These are phyloP conservation scores for Chirona hameri DNA, from an alignment of 2,888 invertebrate species.

Conservation along the genomic window DNA sequence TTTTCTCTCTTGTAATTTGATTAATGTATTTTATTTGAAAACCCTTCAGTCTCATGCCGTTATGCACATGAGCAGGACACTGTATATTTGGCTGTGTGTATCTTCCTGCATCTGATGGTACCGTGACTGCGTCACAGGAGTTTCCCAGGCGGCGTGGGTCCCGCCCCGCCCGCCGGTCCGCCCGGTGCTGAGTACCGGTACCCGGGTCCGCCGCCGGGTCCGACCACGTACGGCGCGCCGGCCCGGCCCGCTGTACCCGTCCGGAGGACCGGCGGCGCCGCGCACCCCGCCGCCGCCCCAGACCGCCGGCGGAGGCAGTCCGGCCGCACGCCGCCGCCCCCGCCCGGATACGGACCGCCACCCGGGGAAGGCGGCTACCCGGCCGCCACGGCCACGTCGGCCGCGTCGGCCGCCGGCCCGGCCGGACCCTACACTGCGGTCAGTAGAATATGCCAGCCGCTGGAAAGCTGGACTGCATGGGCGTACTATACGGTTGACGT, in stretches of 20 bases:
- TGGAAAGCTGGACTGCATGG: neutral
- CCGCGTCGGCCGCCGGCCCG: neutral
- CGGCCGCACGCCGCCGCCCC: neutral
- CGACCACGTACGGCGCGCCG: slow-evolving; percentile 23
- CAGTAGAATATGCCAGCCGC: neutral
- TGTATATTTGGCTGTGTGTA: no score
- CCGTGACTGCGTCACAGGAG: neutral
- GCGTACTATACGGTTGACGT: neutral
- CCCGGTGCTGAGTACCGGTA: neutral
- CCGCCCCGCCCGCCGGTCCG: neutral
- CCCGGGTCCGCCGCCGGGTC: slow-evolving; percentile 1
- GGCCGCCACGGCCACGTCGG: neutral
- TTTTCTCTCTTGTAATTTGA: no score
- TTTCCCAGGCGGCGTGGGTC: neutral
- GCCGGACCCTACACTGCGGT: neutral
- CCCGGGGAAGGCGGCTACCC: neutral
- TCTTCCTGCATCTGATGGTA: neutral
- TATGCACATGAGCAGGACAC: no score
- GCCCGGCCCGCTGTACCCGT: neutral
- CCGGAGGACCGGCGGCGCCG: neutral
- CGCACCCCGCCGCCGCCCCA: slow-evolving; percentile 12
- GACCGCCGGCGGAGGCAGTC: neutral
- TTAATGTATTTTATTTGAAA: no score
- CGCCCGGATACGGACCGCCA: neutral
- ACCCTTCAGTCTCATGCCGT: no score